Conservation (phyloP, 2,113 vertebrate genomes). For the Peromyscus californicus region DNA sequence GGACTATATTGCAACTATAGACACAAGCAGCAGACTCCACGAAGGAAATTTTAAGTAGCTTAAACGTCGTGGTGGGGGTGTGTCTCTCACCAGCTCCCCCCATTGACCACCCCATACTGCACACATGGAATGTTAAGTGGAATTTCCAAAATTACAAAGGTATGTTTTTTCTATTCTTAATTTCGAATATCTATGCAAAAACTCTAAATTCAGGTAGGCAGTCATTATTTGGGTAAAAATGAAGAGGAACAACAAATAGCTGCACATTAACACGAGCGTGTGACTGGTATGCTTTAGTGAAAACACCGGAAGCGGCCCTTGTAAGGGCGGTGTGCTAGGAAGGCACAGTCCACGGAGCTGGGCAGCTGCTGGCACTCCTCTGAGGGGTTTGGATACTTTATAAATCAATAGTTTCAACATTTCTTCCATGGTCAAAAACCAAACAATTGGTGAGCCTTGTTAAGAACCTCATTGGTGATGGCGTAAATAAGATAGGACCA, state of each 20-base stretch:
- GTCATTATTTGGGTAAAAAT: background rate
- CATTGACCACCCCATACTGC: background rate
- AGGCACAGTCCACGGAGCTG: background rate
- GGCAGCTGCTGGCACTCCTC: background rate
- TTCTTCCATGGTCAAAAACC: background rate
- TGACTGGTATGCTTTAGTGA: background rate
- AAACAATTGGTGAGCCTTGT: background rate
- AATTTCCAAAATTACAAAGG: background rate
- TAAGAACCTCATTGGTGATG: background rate
- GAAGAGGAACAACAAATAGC: background rate
- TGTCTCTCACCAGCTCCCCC: background rate
- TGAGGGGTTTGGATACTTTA: background rate
- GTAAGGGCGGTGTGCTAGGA: background rate
- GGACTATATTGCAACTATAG: background rate
- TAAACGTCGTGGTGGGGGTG: background rate
- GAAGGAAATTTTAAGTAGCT: background rate
- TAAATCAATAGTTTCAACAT: background rate
- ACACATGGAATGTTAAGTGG: background rate
- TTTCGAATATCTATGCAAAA: constrained; percentile 13
- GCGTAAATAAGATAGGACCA: background rate
- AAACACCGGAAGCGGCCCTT: background rate
- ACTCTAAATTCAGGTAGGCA: background rate
- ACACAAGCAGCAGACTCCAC: background rate
- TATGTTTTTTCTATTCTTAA: constrained; percentile 27
- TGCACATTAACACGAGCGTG: background rate